Evolutionary conservation across 2,888 invertebrate genomes (phyloP), one percentile per base, ranked within the genome.

Genomic region (Schizaphis graminum): DNA sequence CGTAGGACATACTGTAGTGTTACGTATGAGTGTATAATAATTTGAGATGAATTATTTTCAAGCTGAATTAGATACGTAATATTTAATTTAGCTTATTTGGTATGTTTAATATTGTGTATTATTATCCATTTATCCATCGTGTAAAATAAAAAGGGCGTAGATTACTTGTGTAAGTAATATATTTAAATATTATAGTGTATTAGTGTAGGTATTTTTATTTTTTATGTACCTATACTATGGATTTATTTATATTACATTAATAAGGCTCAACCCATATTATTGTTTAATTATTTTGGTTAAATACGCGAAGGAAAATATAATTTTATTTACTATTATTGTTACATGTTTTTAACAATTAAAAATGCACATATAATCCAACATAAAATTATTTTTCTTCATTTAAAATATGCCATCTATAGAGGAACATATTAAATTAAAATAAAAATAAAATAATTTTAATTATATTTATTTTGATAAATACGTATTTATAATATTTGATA

Each of bases 201-300:
- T n/a, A 13, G 28, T 67, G 13, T 35, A 16, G 1, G 7, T 77
- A 77, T 77, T 77, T 21, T 77, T 5, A 77, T 7, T 0, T n/a
- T n/a, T n/a, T n/a, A n/a, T n/a, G n/a, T n/a, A n/a, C n/a, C n/a
- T 8, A 47, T n/a, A 67, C n/a, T 35, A 77, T n/a, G 21, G 35
- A 35, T 77, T 77, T 77, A 35, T 77, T 77, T 77, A n/a, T 67
- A 67, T 67, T 67, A 35, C n/a, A 67, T 67, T 67, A n/a, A 67
- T 67, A 16, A 67, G 67, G n/a, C 16, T 67, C 4, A 67, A 67
- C n/a, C n/a, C 67, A 67, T 67, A 61, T 16, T 16, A 16, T n/a
- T 67, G 2, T 16, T 67, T 16, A 67, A 13, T 77, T 53, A 21
- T 35, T 77, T 77, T 77, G 16, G 5, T 35, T 77, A n/a, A 77